Evolutionary conservation across 2,888 invertebrate genomes (phyloP).

Genomic region (Volucella inanis): DNA sequence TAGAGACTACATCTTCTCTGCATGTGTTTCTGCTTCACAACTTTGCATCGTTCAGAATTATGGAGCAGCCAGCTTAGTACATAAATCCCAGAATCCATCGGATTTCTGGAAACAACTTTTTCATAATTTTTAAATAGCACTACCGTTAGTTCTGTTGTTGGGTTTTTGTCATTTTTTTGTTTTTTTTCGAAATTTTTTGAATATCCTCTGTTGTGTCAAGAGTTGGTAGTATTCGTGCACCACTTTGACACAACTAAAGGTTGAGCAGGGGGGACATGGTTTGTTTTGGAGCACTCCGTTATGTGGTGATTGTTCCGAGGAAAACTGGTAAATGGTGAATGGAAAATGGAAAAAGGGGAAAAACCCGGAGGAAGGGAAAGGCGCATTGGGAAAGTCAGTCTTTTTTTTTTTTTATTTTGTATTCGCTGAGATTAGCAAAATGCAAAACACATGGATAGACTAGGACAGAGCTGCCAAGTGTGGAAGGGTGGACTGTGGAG

Average conservation of each 20-base stretch:
- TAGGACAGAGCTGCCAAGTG: background rate
- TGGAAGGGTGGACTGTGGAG: background rate
- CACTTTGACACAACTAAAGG: background rate
- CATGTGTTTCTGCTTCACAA: too few relatives aligned
- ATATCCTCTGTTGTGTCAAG: constrained; percentile 7
- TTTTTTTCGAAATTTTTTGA: constrained; percentile 24
- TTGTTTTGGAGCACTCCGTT: constrained; percentile 25
- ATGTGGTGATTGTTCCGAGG: constrained; percentile 39
- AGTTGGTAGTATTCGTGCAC: constrained; percentile 26
- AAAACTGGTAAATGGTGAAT: background rate
- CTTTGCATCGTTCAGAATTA: background rate
- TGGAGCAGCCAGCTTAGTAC: constrained; percentile 30
- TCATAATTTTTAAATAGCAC: constrained; percentile 66
- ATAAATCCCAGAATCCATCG: constrained; percentile 21
- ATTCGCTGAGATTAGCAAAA: constrained; percentile 53
- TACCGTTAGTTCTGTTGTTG: constrained; percentile 17
- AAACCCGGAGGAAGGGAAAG: background rate
- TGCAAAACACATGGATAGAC: constrained; percentile 18
- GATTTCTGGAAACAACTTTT: constrained; percentile 58
- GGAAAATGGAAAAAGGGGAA: too few relatives aligned
- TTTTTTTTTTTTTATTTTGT: constrained; percentile 37
- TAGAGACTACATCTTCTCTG: too few relatives aligned
- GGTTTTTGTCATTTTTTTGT: constrained; percentile 7
- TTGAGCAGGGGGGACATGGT: constrained; percentile 14
- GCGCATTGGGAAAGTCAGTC: constrained; percentile 49